Evolutionary conservation across 2,888 invertebrate species (phyloP).

Genomic region (Lasioglossum pauxillum): DNA sequence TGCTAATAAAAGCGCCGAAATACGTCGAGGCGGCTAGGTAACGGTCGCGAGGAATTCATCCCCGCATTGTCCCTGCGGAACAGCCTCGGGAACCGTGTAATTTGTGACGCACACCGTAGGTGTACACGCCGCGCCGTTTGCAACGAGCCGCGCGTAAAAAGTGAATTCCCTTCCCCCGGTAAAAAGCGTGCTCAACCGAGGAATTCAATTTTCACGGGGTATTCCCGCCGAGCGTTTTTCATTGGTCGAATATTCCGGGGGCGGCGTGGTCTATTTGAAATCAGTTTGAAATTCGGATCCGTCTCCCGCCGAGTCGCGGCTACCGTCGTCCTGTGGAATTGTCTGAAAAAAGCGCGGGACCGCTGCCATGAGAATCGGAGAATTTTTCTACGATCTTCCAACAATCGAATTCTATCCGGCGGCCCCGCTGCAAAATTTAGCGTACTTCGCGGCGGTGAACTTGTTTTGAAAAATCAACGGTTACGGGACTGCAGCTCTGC

Average conservation of each 20-base stretch:
- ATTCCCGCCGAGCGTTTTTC: slow-evolving; percentile 17
- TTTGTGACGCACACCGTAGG: slow-evolving; percentile 28
- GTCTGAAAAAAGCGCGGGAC: neutral
- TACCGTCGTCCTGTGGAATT: neutral
- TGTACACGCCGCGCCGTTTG: neutral
- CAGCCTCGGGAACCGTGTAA: slow-evolving; percentile 32
- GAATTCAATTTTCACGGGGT: slow-evolving; percentile 23
- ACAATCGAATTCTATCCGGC: neutral
- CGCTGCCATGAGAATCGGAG: neutral
- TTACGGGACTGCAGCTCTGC: neutral
- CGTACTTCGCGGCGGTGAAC: neutral
- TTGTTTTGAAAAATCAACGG: neutral
- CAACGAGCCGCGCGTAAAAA: neutral
- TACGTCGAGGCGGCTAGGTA: slow-evolving; percentile 43
- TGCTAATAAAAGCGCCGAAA: slow-evolving; percentile 68
- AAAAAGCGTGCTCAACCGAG: slow-evolving; percentile 12
- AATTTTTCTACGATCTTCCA: neutral
- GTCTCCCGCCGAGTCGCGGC: neutral
- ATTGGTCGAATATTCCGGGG: neutral
- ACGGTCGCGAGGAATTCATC: slow-evolving; percentile 47
- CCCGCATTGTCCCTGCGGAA: slow-evolving; percentile 19
- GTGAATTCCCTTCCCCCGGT: slow-evolving; percentile 11
- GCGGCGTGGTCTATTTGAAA: slow-evolving; percentile 10
- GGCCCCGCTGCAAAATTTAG: neutral
- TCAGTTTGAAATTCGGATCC: slow-evolving; percentile 28